Base-by-base conservation (phyloP, 2,113 vertebrate genomes). In the Alouatta palliata region DNA sequence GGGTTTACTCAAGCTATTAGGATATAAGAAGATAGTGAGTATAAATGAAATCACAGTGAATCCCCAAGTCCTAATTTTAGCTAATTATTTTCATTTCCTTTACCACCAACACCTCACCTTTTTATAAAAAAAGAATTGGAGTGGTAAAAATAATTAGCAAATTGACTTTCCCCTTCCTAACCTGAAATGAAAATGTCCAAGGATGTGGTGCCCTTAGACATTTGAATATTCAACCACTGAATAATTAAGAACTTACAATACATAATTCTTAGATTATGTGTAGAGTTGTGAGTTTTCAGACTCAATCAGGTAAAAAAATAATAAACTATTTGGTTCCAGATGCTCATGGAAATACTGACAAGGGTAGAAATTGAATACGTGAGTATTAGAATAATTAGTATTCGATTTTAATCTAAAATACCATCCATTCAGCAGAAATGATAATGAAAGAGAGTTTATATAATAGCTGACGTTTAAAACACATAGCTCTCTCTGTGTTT, bases 1-100 rank as follows among this genome's bases (percentile, higher is more conserved):
- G 75, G 95, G 64, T 75, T 97, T 96, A 87, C 82, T 95, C 40
- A 94, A 2, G 49, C 85, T 95, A 10, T 52, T 45, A 93, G 96
- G 92, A 95, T 87, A 77, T 45, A 96, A 81, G 87, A 93, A 94
- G 92, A 86, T 20, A 85, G 73, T 95, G 87, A 83, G 61, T 64
- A 13, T 54, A 95, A 96, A 97, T 86, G 93, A 97, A 97, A 96
- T 96, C 58, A 82, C n/a, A 97, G 94, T 96, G 96, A 97, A 94
- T 96, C 90, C 89, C 92, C 71, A 0, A 79, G 52, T 88, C 87
- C 95, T 97, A 94, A 97, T 96, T 97, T 97, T 96, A 97, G 90
- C 80, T 47, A 82, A 87, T 87, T 93, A 85, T 97, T 94, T 96
- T 97, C 73, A 88, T 94, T 95, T 96, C 76, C 77, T 97, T 92